Evolutionary conservation across 2,113 vertebrate genomes (phyloP), one percentile per base, ranked within the genome.

Genomic region (Takifugu bimaculatus): DNA sequence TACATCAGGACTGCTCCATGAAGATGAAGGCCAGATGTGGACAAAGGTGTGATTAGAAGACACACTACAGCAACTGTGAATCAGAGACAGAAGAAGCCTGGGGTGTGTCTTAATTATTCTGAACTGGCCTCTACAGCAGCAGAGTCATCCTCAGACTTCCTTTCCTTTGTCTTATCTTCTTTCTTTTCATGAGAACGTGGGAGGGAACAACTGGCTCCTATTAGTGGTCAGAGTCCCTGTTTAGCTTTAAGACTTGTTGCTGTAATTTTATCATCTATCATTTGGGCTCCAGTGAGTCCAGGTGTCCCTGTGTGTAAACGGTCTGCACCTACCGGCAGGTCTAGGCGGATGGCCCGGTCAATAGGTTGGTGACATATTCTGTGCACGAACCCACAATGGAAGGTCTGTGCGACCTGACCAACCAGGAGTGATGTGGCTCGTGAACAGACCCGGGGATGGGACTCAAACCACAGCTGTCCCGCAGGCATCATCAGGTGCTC

Each of bases 211-310:
- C 81, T 88, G 87, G 65, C 73, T 82, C 78, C 63, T 69, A 70
- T 85, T 84, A 88, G 54, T 66, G 50, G 29, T 71, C 70, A 42
- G 60, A 29, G 69, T 75, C 63, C 49, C 60, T 59, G 54, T 66
- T 80, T 71, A 74, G 66, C 56, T 78, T 72, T 64, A 26, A 80
- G 51, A 84, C 74, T 79, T 75, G 55, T 62, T 6, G 60, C 70
- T 67, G 68, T 69, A 72, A 76, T 81, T 77, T 63, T 79, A 61
- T 77, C 72, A 88, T 87, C 68, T 79, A 79, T 78, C 80, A 71
- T 75, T 60, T 68, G 61, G 61, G 55, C 55, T 61, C 35, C 44
- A 48, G 57, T 72, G 35, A 78, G 80, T 68, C 66, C 54, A 69
- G 47, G 76, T 63, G 54, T 61, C 15, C 14, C 35, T 39, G 35